Evolutionary conservation across 2,797 vertebrate genomes (phyloP), one percentile per base, ranked within the genome.

Genomic region (Hyperoplus immaculatus): DNA sequence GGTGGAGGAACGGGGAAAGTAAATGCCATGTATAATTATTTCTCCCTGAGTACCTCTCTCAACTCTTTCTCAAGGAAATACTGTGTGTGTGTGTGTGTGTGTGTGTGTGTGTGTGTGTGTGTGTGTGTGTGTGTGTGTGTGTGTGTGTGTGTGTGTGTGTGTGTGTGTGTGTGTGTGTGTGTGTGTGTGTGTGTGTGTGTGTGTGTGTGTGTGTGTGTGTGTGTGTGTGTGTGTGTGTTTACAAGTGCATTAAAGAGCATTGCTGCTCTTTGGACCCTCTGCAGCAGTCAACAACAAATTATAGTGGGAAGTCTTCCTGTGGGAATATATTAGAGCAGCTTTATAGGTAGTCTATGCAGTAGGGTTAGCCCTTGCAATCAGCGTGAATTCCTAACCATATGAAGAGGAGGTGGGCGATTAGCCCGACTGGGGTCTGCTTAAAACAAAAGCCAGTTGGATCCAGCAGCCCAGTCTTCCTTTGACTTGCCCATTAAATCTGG

Each of bases 1-100:
- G 36, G 71, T 39, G 66, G 65, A 84, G 80, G 29, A 29, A 83
- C 81, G 72, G 88, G 87, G 88, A 91, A 91, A 92, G 80, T 79
- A 83, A 91, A 86, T 75, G 81, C 77, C 83, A 68, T 85, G 86
- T 92, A 86, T 93, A 93, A 93, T 92, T 87, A 93, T 89, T 88
- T 75, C 83, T 83, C 69, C 66, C 75, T 3, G 80, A 89, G 77
- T 73, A 69, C 43, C 58, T 49, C 78, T 85, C 86, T 89, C 84
- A 65, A 82, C 66, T 86, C 77, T 84, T 81, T 84, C 88, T 90
- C 73, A 18, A 78, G 81, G 87, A 80, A 57, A 56, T n/a, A 15
- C 15, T 69, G 51, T 42, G 46, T 73, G 45, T 57, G 56, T 54
- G 11, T 65, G 69, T 53, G 42, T 53, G 16, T 42, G 14, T 69